Evolutionary conservation across 2,888 invertebrate genomes (phyloP).

Genomic region (Noctua fimbriata): DNA sequence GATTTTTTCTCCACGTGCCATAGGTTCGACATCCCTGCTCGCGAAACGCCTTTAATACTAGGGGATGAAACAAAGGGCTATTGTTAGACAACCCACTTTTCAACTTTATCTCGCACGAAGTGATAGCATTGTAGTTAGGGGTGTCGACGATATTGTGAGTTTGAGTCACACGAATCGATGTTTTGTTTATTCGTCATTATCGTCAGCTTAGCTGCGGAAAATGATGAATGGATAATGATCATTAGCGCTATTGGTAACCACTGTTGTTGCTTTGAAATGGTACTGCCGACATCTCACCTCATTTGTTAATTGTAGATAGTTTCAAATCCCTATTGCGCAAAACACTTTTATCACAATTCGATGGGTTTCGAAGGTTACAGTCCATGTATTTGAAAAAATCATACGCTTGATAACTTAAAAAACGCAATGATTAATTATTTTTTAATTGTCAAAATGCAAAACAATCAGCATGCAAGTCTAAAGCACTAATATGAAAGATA

Average conservation of each 20-base stretch:
- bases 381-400: not conserved
- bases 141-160: slow-evolving; percentile 27
- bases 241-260: slow-evolving; percentile 19
- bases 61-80: slow-evolving; percentile 55
- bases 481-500: not conserved
- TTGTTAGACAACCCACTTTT: slow-evolving; percentile 61
- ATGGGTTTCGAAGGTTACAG: not conserved
- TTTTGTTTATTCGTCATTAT: slow-evolving; percentile 23
- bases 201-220: not conserved
- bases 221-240: slow-evolving; percentile 1
- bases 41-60: slow-evolving; percentile 42
- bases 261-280: not conserved
- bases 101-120: slow-evolving; percentile 53
- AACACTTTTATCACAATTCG: too few species aligned
- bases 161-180: slow-evolving; percentile 30
- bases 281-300: not conserved
- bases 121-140: slow-evolving; percentile 44
- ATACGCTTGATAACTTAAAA: not conserved
- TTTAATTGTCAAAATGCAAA: not conserved
- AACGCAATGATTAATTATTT: not conserved
- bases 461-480: not conserved
- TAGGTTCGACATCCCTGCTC: slow-evolving; percentile 20
- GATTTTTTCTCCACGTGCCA: not conserved
- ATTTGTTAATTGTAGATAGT: not conserved
- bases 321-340: too few species aligned